Evolutionary conservation across 2,113 vertebrate species (phyloP), one percentile per base, ranked within the genome.

Genomic region (Cephalopterus ornatus): DNA sequence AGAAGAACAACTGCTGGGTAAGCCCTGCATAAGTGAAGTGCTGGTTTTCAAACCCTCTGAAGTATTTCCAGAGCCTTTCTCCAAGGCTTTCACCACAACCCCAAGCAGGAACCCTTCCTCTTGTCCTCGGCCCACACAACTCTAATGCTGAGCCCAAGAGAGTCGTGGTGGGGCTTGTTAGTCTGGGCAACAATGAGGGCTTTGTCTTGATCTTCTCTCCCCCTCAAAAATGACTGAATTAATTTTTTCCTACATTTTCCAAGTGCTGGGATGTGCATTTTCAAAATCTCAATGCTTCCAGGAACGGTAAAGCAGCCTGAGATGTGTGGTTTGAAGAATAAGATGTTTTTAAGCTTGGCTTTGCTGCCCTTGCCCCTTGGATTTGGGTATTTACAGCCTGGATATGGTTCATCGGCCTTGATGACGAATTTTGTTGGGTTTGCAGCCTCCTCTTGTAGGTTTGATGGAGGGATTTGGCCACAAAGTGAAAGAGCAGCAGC

Each of bases 121-220:
- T 4, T 24, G 4, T 24, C 21, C 44, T 72, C 0, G 0, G 47
- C 26, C 35, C 71, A 33, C 0, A 0, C 1, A 2, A 42, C 5
- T 10, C 39, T 3, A 56, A 35, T 2, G 24, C 39, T 10, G 49
- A 92, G 63, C 13, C 46, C 20, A 27, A 16, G 17, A 13, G 6
- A 37, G 32, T 8, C 22, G 3, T 0, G 0, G 32, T 0, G 9
- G 22, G 9, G 47, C 22, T 42, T 18, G 68, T 79, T 9, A n/a
- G 32, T 33, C 27, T 19, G 24, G 59, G 8, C 18, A 90, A 74
- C 37, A 59, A 7, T 1, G 4, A 65, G 13, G n/a, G 39, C 13
- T 28, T 75, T 39, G 5, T 28, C 65, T 73, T 71, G 5, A 42
- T 58, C 18, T 39, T 85, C 42, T 53, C 17, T 23, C 20, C 35